These are phyloP conservation scores for Dasypogon diadema DNA, from an alignment of 2,888 invertebrate genomes.

Conservation along the genomic window DNA sequence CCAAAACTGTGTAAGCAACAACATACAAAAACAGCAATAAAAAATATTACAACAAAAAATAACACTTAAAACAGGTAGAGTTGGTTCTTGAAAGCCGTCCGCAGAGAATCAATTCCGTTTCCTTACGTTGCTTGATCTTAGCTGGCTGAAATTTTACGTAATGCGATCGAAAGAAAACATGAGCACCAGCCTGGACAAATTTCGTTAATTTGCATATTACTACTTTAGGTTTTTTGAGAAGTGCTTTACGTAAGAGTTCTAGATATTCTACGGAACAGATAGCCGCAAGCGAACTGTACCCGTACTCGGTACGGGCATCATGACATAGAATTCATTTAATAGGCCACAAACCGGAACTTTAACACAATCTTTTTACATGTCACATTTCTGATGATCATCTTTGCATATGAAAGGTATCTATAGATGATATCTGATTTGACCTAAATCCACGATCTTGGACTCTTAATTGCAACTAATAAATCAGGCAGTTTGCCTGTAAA, in stretches of 20 bases:
- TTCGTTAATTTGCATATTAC: slow-evolving; percentile 17
- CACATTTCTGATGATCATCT: background rate
- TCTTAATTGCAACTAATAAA: too few species aligned
- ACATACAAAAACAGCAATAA: background rate
- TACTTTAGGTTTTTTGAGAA: slow-evolving; percentile 26
- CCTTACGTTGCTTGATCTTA: background rate
- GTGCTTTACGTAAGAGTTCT: slow-evolving; percentile 30
- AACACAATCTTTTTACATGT: background rate
- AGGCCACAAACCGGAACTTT: background rate
- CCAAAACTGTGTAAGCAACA: background rate
- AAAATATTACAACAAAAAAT: too few species aligned
- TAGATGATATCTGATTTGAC: too few species aligned
- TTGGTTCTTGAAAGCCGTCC: background rate
- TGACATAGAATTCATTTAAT: background rate
- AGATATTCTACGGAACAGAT: background rate
- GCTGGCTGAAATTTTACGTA: background rate
- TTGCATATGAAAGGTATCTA: too few species aligned
- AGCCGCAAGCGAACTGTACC: background rate
- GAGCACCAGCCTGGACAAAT: slow-evolving; percentile 10
- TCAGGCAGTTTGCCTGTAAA: too few species aligned
- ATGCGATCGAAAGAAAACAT: slow-evolving; percentile 2
- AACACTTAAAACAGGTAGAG: background rate
- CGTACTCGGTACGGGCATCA: background rate
- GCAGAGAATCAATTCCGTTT: background rate
- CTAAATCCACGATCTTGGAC: too few species aligned